Evolutionary conservation across 2,113 vertebrate genomes (phyloP), one percentile per base, ranked within the genome.

Genomic region (Pithys albifrons): DNA sequence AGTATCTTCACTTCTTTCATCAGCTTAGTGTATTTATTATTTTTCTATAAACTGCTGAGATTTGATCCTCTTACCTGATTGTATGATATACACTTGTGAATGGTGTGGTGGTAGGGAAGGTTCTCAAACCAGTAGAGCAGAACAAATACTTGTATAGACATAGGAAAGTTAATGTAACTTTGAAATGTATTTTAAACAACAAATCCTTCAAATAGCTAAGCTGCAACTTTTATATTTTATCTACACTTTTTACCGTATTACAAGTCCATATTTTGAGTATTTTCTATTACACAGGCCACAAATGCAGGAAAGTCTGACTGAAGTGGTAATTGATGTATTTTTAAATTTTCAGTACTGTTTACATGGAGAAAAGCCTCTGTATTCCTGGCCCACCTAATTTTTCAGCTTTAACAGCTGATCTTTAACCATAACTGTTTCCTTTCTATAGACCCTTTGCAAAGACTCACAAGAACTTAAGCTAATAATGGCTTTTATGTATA

Each of bases 51-150:
- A 74, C 20, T 58, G 37, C 58, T 54, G 28, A 73, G 27, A 88
- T 49, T 52, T 2, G 0, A 90, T 49, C 18, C 13, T 57, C 19
- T 85, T 49, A 49, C 55, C 39, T 55, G 59, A 74, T 8, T 70
- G 8, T 31, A 54, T 6, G 43, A 71, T 74, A 31, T 6, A 77
- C 0, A 0, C 9, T 46, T 0, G 1, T n/a, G 49, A 83, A 87
- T 10, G 10, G 5, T 17, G 31, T 29, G 11, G 10, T 62, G 19
- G 16, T 19, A 9, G 15, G 7, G 14, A 70, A 10, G 14, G 33
- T 4, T 72, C 35, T 72, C 48, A 66, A 73, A 83, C 18, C 29
- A 61, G 43, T 1, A 46, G 6, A 85, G 51, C 24, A 90, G 57
- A 85, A 86, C 28, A 86, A 88, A 62, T 71, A 71, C 41, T 69